A percentile compares a stretch with the other conserved stretches of the same genome.
Conservation (phyloP, 2,888 invertebrate species). For the Melinopterus prodromus region DNA sequence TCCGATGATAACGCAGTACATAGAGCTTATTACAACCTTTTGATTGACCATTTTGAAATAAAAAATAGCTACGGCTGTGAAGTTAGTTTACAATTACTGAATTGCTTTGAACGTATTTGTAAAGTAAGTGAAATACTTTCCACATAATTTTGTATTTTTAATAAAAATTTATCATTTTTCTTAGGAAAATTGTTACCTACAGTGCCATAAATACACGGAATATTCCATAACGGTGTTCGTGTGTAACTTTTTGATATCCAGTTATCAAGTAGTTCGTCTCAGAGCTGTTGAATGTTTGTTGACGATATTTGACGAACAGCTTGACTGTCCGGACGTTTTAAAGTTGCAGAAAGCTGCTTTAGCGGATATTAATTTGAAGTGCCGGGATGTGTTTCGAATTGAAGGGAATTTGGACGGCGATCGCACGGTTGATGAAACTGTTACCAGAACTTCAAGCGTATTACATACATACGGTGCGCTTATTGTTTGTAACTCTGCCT, state of each 20-base stretch:
- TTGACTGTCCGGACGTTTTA: constrained; percentile 40
- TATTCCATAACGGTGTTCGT: constrained; percentile 45
- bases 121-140: constrained; percentile 48
- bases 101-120: constrained; percentile 58
- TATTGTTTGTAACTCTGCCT: constrained; percentile 62
- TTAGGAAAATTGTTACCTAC: constrained; percentile 5
- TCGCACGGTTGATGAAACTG: constrained; percentile 66
- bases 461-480: constrained; percentile 66
- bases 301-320: constrained; percentile 49
- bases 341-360: constrained; percentile 53
- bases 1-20: constrained; percentile 30
- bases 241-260: constrained; percentile 54
- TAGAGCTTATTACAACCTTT: neutral
- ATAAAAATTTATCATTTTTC: neutral
- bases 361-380: constrained; percentile 52
- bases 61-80: constrained; percentile 55
- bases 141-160: neutral
- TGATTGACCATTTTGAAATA: constrained; percentile 48
- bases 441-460: constrained; percentile 66
- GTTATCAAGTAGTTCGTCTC: constrained; percentile 59
- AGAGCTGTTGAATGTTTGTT: constrained; percentile 56
- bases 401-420: constrained; percentile 59
- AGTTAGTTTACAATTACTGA: constrained; percentile 55
- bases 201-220: constrained; percentile 38
- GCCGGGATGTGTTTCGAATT: constrained; percentile 53